Percentiles rank a stretch among this genome's conserved stretches.
phyloP scores from a whole-genome alignment of 2,888 invertebrate genomes.

The Melikaiella ostensackeni region DNA sequence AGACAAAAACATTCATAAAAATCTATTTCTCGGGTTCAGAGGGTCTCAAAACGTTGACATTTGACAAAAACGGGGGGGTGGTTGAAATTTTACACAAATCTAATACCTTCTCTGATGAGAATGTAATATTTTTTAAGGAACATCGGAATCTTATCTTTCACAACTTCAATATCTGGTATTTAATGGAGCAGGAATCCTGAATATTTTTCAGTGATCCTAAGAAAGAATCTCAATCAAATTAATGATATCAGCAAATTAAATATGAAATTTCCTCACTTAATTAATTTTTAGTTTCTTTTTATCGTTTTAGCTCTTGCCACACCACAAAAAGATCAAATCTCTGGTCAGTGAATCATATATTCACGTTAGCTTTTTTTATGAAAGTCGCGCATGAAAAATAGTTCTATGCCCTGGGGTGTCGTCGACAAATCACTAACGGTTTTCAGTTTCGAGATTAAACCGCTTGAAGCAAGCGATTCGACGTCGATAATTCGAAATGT shows the following conservation, averaged over 20 bases:
- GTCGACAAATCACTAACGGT: slow-evolving; percentile 43
- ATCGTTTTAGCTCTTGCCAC: background rate
- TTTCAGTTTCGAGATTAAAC: slow-evolving; percentile 42
- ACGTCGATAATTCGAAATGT: slow-evolving; percentile 38
- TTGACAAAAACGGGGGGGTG: too few species aligned
- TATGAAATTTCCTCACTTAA: background rate
- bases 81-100: too few species aligned
- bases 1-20: too few species aligned
- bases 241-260: background rate
- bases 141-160: too few species aligned
- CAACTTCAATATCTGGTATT: too few species aligned
- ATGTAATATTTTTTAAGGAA: too few species aligned
- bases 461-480: background rate
- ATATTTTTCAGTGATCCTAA: background rate
- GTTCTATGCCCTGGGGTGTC: slow-evolving; percentile 19
- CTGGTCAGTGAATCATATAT: background rate
- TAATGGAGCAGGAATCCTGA: background rate
- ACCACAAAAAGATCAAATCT: background rate
- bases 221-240: background rate
- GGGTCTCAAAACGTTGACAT: too few species aligned
- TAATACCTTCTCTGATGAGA: too few species aligned
- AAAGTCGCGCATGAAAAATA: slow-evolving; percentile 39
- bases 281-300: background rate
- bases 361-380: background rate
- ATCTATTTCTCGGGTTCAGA: too few species aligned